These are phyloP conservation scores for Matsumurasca onukii DNA, from an alignment of 1,140 invertebrate genomes.

Conservation along the genomic window DNA sequence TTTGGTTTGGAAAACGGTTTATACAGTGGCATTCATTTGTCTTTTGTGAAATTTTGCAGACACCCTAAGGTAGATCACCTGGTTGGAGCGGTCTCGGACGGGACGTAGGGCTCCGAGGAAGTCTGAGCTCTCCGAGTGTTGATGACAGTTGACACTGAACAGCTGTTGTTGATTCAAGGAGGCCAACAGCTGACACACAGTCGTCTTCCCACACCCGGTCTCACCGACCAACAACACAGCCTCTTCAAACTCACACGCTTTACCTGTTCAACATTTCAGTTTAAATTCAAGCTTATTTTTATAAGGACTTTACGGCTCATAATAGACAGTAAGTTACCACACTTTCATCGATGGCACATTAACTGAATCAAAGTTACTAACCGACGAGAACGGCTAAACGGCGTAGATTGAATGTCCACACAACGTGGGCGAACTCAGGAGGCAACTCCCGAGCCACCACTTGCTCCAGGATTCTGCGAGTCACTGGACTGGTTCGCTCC, in stretches of 20 bases:
- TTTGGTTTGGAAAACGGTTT: no score
- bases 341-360: no score
- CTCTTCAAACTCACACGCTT: conserved; percentile 90
- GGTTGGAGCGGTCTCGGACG: conserved; percentile 64
- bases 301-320: no score
- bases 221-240: conserved; percentile 96
- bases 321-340: no score
- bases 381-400: conserved; percentile 88
- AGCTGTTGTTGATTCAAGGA: conserved; percentile 64
- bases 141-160: conserved; percentile 93
- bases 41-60: no score
- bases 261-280: no score
- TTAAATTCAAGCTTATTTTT: no score
- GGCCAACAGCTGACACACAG: conserved; percentile 88
- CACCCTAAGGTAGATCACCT: no score
- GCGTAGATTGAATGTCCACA: conserved; percentile 92
- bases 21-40: no score
- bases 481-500: conserved; percentile 69
- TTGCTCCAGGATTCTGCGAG: conserved; percentile 67
- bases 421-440: conserved; percentile 73
- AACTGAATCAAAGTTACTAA: conserved; percentile 35
- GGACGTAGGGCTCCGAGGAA: conserved; percentile 95
- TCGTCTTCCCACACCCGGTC: conserved; percentile 99
- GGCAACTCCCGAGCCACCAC: conserved; percentile 51
- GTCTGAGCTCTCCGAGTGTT: conserved; percentile 97